Evolutionary conservation across 2,113 vertebrate genomes (phyloP).

Genomic region (Lota lota): DNA sequence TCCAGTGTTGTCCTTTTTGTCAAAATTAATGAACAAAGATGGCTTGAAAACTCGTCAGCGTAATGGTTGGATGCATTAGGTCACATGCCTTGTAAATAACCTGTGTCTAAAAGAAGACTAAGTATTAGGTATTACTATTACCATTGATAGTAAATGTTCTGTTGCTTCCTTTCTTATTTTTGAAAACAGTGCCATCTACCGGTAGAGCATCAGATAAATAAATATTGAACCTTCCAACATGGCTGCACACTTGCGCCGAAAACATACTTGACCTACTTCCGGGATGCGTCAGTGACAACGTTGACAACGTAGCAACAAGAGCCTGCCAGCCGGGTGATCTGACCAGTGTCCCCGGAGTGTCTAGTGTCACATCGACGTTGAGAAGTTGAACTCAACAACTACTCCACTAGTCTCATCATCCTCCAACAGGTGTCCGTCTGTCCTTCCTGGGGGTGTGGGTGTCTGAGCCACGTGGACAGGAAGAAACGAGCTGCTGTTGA

Average conservation of each 20-base stretch:
- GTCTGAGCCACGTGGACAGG: slow-evolving; percentile 66
- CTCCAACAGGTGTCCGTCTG: neutral
- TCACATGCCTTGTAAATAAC: too few species aligned
- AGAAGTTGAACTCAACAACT: neutral
- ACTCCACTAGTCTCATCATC: neutral
- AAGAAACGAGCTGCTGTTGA: slow-evolving; percentile 38
- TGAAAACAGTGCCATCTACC: slow-evolving; percentile 50
- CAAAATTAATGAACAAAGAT: too few species aligned
- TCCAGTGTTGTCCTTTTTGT: too few species aligned
- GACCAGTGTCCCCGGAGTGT: too few species aligned
- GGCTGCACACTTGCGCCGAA: neutral
- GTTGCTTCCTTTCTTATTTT: slow-evolving; percentile 3
- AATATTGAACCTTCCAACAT: slow-evolving; percentile 1
- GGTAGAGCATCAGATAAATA: slow-evolving; percentile 32
- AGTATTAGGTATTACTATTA: too few species aligned
- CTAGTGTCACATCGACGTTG: neutral
- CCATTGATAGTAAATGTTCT: too few species aligned
- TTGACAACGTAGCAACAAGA: slow-evolving; percentile 7
- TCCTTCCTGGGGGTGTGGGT: neutral
- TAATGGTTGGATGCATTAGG: too few species aligned
- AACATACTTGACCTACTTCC: slow-evolving; percentile 1
- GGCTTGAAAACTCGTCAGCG: too few species aligned
- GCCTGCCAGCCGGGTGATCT: too few species aligned
- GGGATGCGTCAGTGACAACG: slow-evolving; percentile 10
- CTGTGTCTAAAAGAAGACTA: too few species aligned